Percentiles rank a stretch among this genome's conserved stretches.
Evolutionary conservation across 2,888 invertebrate genomes (phyloP).

Genomic region (Pandemis cinnamomeana): DNA sequence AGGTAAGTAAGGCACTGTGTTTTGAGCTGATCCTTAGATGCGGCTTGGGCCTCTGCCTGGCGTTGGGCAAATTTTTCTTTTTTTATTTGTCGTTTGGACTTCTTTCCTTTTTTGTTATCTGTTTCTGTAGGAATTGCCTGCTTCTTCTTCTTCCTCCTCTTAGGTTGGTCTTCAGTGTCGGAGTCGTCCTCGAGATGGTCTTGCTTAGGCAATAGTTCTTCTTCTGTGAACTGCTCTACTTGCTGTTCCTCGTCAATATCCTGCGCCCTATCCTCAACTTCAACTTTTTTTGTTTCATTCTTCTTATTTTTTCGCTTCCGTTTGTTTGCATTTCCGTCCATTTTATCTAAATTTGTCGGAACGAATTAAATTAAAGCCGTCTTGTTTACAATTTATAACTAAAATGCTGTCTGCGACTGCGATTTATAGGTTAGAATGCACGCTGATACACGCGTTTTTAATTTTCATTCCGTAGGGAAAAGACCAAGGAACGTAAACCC

Average conservation of each 20-base stretch:
- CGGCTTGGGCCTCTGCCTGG: conserved; percentile 81
- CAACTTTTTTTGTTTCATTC: conserved; percentile 15
- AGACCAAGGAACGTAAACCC: neutral
- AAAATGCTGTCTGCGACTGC: conserved; percentile 1
- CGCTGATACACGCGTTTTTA: neutral
- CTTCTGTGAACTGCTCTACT: conserved; percentile 45
- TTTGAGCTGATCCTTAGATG: conserved; percentile 82
- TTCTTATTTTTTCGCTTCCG: conserved; percentile 52
- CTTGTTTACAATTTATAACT: neutral
- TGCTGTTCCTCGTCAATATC: conserved; percentile 44
- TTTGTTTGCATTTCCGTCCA: conserved; percentile 61
- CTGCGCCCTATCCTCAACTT: conserved; percentile 20
- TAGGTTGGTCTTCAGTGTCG: conserved; percentile 63
- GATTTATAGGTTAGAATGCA: conserved; percentile 1
- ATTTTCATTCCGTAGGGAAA: neutral
- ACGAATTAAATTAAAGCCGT: neutral
- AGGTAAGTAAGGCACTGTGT: conserved; percentile 87
- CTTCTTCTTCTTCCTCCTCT: conserved; percentile 70
- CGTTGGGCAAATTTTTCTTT: conserved; percentile 85
- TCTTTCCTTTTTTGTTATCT: conserved; percentile 72
- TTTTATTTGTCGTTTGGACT: conserved; percentile 88
- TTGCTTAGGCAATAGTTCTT: conserved; percentile 43
- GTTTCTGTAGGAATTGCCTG: conserved; percentile 57
- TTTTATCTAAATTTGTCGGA: conserved; percentile 38
- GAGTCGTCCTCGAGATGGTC: conserved; percentile 57